Conservation (phyloP, 2,113 vertebrate species). For the Phyllopteryx taeniolatus region DNA sequence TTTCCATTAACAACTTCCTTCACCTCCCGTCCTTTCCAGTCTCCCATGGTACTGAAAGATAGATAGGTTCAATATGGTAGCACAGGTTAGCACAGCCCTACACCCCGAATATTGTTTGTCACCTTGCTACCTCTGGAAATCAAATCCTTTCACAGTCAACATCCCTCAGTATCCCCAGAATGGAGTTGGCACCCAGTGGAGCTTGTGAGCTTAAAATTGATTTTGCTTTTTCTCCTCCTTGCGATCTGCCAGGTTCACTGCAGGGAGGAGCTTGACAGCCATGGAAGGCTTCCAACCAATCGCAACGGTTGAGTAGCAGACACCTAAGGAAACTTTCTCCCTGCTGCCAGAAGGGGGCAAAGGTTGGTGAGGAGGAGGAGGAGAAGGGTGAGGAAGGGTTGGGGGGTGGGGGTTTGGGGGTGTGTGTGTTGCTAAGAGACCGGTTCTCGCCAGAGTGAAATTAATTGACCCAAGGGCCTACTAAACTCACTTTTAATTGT, state of each 20-base stretch:
- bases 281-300: slow-evolving; percentile 76
- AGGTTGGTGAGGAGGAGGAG: slow-evolving; percentile 69
- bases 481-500: slow-evolving; percentile 66
- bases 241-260: slow-evolving; percentile 92
- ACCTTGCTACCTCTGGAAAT: slow-evolving; percentile 97
- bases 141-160: slow-evolving; percentile 92
- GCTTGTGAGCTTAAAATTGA: slow-evolving; percentile 95
- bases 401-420: slow-evolving; percentile 24
- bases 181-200: slow-evolving; percentile 94
- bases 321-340: slow-evolving; percentile 80
- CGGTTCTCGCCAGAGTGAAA: slow-evolving; percentile 55
- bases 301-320: slow-evolving; percentile 79
- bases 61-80: slow-evolving; percentile 89
- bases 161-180: slow-evolving; percentile 91
- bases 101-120: slow-evolving; percentile 97
- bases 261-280: slow-evolving; percentile 86
- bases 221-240: slow-evolving; percentile 74
- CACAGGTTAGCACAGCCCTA: slow-evolving; percentile 82
- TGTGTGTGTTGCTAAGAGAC: slow-evolving; percentile 80
- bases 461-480: slow-evolving; percentile 50
- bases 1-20: slow-evolving; percentile 52
- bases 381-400: slow-evolving; percentile 4
- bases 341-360: slow-evolving; percentile 66
- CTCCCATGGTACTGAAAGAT: slow-evolving; percentile 92
- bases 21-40: slow-evolving; percentile 16